A percentile compares a stretch with the other conserved stretches of the same genome.
Conservation (phyloP, 2,888 invertebrate genomes). For the Cremastinae sp. region DNA sequence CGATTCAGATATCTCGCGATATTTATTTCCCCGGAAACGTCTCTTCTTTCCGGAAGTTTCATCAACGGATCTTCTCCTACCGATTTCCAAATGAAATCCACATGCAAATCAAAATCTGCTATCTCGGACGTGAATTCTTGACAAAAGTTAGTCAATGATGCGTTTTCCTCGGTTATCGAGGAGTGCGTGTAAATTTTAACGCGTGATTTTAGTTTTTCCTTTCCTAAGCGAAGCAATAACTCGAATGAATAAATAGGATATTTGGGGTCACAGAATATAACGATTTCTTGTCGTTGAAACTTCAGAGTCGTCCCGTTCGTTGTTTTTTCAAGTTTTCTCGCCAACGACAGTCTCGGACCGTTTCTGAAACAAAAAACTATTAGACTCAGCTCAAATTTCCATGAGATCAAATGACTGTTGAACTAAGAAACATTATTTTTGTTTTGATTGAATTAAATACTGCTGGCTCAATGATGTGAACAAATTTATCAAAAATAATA, state of each 20-base stretch:
- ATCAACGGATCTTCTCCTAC: conserved; percentile 71
- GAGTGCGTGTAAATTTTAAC: conserved; percentile 73
- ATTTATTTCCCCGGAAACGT: conserved; percentile 76
- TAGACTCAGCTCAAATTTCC: background rate
- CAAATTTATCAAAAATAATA: background rate
- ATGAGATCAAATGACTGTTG: background rate
- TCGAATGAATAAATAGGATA: conserved; percentile 75
- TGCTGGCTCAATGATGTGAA: too few species aligned
- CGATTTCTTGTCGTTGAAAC: conserved; percentile 49
- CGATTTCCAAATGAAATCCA: conserved; percentile 75
- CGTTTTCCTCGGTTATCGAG: conserved; percentile 62
- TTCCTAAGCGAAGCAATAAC: conserved; percentile 69
- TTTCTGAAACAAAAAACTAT: conserved; percentile 48
- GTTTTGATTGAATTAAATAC: background rate
- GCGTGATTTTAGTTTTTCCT: conserved; percentile 63
- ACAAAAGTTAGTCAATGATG: conserved; percentile 67
- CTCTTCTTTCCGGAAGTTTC: conserved; percentile 62
- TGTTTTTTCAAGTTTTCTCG: conserved; percentile 40
- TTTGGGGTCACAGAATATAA: conserved; percentile 77
- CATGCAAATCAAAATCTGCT: conserved; percentile 58
- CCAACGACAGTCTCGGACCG: conserved; percentile 49
- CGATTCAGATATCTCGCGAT: conserved; percentile 77
- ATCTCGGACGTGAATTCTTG: conserved; percentile 56
- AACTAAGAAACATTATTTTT: background rate
- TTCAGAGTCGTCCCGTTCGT: conserved; percentile 9